A percentile compares a stretch with the other conserved stretches of the same genome.
Evolutionary conservation across 1,140 invertebrate genomes (phyloP).

Genomic region (Drosophila nikananu): DNA sequence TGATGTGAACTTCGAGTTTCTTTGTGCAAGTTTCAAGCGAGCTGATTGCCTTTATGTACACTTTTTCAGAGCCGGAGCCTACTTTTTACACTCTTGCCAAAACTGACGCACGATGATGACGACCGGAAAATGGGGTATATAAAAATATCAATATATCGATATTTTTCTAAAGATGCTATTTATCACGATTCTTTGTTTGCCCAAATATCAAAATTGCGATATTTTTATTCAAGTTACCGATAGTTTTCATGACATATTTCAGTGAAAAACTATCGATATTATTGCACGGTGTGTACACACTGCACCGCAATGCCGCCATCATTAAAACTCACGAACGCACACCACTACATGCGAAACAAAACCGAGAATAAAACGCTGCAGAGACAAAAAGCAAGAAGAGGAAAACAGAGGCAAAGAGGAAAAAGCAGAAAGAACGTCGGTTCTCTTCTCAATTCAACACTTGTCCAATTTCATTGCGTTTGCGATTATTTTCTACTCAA

Average conservation of each 20-base stretch:
- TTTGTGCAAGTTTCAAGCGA: slow-evolving; percentile 53
- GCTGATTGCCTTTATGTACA: slow-evolving; percentile 43
- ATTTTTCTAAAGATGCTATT: too few relatives aligned
- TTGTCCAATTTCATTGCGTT: slow-evolving; percentile 85
- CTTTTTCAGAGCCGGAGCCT: slow-evolving; percentile 46
- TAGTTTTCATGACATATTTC: too few relatives aligned
- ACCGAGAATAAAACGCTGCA: slow-evolving; percentile 10
- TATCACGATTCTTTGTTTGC: too few relatives aligned
- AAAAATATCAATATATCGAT: too few relatives aligned
- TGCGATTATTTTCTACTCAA: slow-evolving; percentile 81
- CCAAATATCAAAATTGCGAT: too few relatives aligned
- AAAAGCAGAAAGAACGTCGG: slow-evolving; percentile 9
- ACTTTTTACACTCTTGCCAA: slow-evolving; percentile 64
- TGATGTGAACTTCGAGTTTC: slow-evolving; percentile 37
- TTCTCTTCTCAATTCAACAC: slow-evolving; percentile 80
- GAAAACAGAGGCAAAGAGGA: slow-evolving; percentile 7
- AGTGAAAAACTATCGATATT: too few relatives aligned
- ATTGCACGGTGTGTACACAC: neutral
- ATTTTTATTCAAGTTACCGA: neutral
- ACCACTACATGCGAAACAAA: neutral
- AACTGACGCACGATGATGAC: slow-evolving; percentile 72
- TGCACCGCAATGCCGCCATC: neutral
- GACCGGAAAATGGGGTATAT: slow-evolving; percentile 75
- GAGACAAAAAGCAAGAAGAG: slow-evolving; percentile 8
- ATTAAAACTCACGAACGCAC: slow-evolving; percentile 2